Percentiles rank a stretch among this genome's conserved stretches.
Conservation (phyloP, 1,140 invertebrate species). For the Zaprionus ornatus region DNA sequence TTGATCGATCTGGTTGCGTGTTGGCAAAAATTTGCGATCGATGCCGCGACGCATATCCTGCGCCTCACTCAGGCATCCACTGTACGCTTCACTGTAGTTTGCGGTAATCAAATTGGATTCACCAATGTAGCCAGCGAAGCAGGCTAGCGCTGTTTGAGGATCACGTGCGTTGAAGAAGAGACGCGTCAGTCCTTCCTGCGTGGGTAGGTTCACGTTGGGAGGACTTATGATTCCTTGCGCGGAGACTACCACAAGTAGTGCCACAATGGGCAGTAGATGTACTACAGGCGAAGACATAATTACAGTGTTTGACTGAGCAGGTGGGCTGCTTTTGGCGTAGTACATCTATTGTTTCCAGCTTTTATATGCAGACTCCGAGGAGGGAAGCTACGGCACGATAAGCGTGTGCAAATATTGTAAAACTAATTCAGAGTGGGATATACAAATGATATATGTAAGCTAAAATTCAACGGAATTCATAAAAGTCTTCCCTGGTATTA, state of each 20-base stretch:
- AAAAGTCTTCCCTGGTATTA: no score
- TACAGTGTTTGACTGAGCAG: neutral
- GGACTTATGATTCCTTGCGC: slow-evolving; percentile 45
- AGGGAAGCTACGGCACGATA: slow-evolving; percentile 47
- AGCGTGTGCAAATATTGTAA: slow-evolving; percentile 57
- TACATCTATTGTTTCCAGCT: slow-evolving; percentile 43
- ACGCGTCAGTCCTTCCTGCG: slow-evolving; percentile 64
- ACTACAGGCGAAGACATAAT: neutral
- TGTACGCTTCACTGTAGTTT: slow-evolving; percentile 61
- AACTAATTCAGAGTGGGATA: slow-evolving; percentile 39
- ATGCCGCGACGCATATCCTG: slow-evolving; percentile 49
- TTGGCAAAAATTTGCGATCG: slow-evolving; percentile 54
- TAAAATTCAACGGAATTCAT: no score
- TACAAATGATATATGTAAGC: no score
- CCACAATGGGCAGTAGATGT: slow-evolving; percentile 20
- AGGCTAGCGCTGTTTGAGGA: slow-evolving; percentile 60
- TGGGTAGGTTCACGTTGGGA: slow-evolving; percentile 60
- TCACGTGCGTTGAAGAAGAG: slow-evolving; percentile 71
- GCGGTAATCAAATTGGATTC: slow-evolving; percentile 67
- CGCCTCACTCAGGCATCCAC: slow-evolving; percentile 41
- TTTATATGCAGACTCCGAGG: slow-evolving; percentile 57
- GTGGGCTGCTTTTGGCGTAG: slow-evolving; percentile 63
- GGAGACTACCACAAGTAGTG: slow-evolving; percentile 22
- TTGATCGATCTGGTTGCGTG: slow-evolving; percentile 44
- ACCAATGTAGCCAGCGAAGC: slow-evolving; percentile 71